phyloP scores from a whole-genome alignment of 2,888 invertebrate genomes.

The Eupeodes latifasciatus region DNA sequence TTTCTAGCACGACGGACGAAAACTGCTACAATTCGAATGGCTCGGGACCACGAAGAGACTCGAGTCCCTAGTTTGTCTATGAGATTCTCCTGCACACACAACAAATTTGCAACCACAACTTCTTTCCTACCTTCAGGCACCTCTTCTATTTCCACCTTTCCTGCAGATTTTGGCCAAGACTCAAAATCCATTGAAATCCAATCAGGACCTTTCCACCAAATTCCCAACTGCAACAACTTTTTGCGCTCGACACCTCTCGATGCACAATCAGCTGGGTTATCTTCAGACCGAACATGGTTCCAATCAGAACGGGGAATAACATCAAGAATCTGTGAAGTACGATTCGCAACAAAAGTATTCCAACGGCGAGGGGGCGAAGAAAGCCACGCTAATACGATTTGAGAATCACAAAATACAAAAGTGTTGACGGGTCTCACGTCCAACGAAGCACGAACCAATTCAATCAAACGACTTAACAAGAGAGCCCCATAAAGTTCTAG shows the following conservation, averaged over 20 bases:
- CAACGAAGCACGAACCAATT: not conserved
- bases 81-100: too few species aligned
- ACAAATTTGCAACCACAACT: too few species aligned
- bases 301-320: constrained; percentile 40
- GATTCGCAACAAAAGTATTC: constrained; percentile 77
- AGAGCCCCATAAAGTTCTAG: constrained; percentile 58
- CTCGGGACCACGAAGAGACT: not conserved
- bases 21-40: not conserved
- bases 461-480: constrained; percentile 35
- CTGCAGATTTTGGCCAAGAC: not conserved
- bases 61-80: not conserved
- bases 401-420: constrained; percentile 63
- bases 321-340: constrained; percentile 73
- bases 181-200: not conserved
- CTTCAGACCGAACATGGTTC: constrained; percentile 75
- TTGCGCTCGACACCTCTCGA: too few species aligned
- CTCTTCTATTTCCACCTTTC: too few species aligned
- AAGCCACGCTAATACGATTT: constrained; percentile 76
- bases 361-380: constrained; percentile 69
- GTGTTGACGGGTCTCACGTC: not conserved
- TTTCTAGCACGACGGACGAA: not conserved
- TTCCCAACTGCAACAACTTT: too few species aligned
- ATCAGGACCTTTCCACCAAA: too few species aligned
- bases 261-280: too few species aligned
- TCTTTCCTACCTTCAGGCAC: too few species aligned